These are phyloP conservation scores for Drosophila emarginata DNA, from an alignment of 2,888 invertebrate genomes.

Conservation along the genomic window DNA sequence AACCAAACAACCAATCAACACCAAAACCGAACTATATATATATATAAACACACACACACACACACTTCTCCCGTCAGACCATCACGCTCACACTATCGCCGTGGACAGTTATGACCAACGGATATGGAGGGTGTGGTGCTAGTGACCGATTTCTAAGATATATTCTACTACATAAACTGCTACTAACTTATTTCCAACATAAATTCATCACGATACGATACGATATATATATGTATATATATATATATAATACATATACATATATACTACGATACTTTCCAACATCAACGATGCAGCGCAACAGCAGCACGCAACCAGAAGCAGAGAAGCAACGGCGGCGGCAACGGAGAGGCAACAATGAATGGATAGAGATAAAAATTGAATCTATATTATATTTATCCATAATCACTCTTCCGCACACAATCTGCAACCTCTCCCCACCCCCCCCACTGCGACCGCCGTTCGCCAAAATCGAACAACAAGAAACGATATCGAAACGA, in stretches of 20 bases:
- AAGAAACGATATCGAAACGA: not conserved
- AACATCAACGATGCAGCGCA: slow-evolving; percentile 25
- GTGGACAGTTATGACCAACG: slow-evolving; percentile 81
- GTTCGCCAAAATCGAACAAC: not conserved
- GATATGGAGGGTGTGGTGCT: slow-evolving; percentile 79
- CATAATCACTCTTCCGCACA: not conserved
- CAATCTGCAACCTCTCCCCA: not conserved
- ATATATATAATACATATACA: no score
- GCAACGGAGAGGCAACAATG: slow-evolving; percentile 34
- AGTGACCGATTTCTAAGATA: slow-evolving; percentile 81
- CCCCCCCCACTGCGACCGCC: not conserved
- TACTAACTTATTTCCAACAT: slow-evolving; percentile 46
- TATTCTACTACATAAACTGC: slow-evolving; percentile 29
- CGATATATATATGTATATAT: slow-evolving; percentile 13
- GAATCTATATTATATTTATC: not conserved
- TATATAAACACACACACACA: slow-evolving; percentile 27
- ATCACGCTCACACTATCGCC: slow-evolving; percentile 81
- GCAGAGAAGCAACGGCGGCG: slow-evolving; percentile 49
- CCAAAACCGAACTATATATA: slow-evolving; percentile 29
- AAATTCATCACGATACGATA: slow-evolving; percentile 2
- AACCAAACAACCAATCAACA: slow-evolving; percentile 37
- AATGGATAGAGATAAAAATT: not conserved
- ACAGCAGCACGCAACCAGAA: slow-evolving; percentile 37
- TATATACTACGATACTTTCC: slow-evolving; percentile 10
- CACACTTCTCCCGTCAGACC: slow-evolving; percentile 71